These are phyloP conservation scores for Mormyrus proboscirostris DNA, from an alignment of 2,797 vertebrate species.

Conservation along the genomic window DNA sequence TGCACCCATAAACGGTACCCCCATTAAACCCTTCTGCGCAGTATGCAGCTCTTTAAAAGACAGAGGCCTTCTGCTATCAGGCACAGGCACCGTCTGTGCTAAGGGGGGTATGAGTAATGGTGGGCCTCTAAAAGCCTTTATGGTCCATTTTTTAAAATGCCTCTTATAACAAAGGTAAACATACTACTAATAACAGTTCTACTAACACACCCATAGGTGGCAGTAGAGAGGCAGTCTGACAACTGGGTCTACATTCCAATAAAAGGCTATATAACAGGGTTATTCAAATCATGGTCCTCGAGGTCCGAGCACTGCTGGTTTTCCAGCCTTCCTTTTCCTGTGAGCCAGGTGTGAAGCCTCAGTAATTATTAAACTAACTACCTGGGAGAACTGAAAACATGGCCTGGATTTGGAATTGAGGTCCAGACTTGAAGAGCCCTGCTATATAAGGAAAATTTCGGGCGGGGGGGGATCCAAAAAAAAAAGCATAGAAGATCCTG, in stretches of 20 bases:
- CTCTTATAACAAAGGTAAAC: not conserved
- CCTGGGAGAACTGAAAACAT: too few relatives aligned
- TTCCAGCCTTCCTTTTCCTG: too few relatives aligned
- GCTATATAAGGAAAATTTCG: slow-evolving; percentile 10
- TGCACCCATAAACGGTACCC: not conserved
- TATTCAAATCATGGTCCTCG: too few relatives aligned
- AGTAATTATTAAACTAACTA: too few relatives aligned
- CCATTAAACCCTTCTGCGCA: not conserved
- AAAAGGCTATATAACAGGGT: not conserved
- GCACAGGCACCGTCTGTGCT: not conserved
- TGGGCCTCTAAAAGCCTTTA: not conserved
- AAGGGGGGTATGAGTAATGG: not conserved
- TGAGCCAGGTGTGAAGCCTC: too few relatives aligned
- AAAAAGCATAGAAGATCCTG: slow-evolving; percentile 4
- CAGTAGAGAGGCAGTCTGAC: not conserved
- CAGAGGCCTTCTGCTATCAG: not conserved
- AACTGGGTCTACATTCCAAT: not conserved
- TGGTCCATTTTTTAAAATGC: not conserved
- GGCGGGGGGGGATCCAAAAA: not conserved
- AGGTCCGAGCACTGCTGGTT: too few relatives aligned
- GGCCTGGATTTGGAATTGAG: too few relatives aligned
- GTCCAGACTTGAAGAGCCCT: too few relatives aligned
- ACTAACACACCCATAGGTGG: not conserved
- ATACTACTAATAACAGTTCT: not conserved
- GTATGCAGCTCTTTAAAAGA: not conserved